Percentiles rank a stretch among this genome's conserved stretches.
Conservation (phyloP, 2,888 invertebrate species). For the Andricus quercusramuli region DNA sequence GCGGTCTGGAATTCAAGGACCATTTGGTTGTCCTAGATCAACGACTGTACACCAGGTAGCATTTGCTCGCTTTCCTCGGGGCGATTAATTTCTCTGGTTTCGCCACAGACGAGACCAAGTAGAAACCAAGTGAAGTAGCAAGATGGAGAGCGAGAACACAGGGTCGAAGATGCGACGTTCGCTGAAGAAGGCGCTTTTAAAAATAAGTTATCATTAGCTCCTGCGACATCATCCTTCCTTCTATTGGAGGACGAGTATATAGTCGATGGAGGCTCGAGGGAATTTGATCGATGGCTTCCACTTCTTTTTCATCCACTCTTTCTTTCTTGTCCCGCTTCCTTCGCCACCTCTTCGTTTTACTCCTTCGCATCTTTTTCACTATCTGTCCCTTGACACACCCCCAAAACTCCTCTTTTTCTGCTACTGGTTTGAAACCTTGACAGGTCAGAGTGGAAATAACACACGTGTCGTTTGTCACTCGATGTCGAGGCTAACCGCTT, state of each 20-base stretch:
- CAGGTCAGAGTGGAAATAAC: conserved; percentile 53
- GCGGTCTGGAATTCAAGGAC: conserved; percentile 14
- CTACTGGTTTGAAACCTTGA: conserved; percentile 41
- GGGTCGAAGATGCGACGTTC: conserved; percentile 8
- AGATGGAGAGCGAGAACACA: neutral
- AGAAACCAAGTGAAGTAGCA: conserved; percentile 21
- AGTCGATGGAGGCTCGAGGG: conserved; percentile 24
- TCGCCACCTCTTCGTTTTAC: neutral
- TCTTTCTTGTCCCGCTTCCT: neutral
- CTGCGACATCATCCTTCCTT: conserved; percentile 7
- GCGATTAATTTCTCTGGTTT: conserved; percentile 29
- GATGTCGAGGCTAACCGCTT: conserved; percentile 52
- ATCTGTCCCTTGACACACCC: conserved; percentile 5
- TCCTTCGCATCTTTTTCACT: conserved; percentile 34
- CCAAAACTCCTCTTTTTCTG: conserved; percentile 36
- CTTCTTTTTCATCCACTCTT: neutral
- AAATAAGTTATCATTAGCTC: conserved; percentile 39
- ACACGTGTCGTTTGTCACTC: conserved; percentile 66
- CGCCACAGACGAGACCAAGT: conserved; percentile 1
- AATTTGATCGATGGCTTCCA: conserved; percentile 34
- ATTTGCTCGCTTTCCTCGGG: neutral
- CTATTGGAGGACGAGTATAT: conserved; percentile 12
- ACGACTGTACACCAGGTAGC: neutral
- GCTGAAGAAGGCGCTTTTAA: conserved; percentile 22
- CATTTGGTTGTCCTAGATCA: conserved; percentile 14